Percentiles rank a stretch among this genome's conserved stretches.
These are phyloP conservation scores for Chaetorhynchus papuensis DNA, from an alignment of 2,113 vertebrate species.

Conservation along the genomic window DNA sequence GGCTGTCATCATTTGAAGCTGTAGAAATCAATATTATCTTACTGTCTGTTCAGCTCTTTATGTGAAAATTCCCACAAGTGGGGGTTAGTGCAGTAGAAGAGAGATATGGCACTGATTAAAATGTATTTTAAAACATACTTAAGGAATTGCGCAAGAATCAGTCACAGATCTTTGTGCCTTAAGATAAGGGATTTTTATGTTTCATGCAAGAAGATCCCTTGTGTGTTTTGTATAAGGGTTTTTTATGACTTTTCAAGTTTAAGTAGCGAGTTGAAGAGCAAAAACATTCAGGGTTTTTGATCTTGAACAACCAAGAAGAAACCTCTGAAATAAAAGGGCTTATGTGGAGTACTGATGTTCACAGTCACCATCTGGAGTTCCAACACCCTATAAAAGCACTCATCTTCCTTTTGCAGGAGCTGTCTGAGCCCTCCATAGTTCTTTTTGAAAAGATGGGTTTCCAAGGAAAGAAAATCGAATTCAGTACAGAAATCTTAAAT, in stretches of 20 bases:
- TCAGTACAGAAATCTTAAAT: conserved; percentile 76
- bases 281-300: not conserved
- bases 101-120: not conserved
- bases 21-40: not conserved
- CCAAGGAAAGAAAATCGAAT: conserved; percentile 81
- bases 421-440: conserved; percentile 85
- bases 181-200: not conserved
- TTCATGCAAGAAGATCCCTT: not conserved
- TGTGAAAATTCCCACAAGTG: not conserved
- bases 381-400: not conserved
- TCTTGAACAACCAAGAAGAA: not conserved
- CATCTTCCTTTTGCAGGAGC: conserved; percentile 75
- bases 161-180: not conserved
- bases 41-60: not conserved
- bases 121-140: not conserved
- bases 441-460: conserved; percentile 85
- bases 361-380: not conserved
- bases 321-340: not conserved
- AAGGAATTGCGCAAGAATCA: not conserved
- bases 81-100: not conserved
- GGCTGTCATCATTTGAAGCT: not conserved
- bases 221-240: not conserved
- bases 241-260: not conserved
- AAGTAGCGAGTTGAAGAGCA: not conserved
- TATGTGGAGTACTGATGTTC: not conserved